Percentiles rank a stretch among this genome's conserved stretches.
phyloP scores from a whole-genome alignment of 2,797 vertebrate genomes.

The Dermochelys coriacea region DNA sequence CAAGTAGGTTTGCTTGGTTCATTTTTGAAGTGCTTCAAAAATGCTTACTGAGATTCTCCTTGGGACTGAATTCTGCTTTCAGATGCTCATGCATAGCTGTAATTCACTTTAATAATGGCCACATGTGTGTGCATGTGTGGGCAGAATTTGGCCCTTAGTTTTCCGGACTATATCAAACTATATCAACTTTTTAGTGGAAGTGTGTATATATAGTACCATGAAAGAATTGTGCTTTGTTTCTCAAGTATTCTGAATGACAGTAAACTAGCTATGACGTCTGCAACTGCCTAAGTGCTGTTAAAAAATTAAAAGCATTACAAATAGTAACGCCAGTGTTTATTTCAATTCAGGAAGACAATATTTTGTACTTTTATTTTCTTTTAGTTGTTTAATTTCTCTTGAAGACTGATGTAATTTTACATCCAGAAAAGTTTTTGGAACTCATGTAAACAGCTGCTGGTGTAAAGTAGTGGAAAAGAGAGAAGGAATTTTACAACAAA shows the following conservation, averaged over 20 bases:
- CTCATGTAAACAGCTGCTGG: neutral
- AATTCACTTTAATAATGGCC: neutral
- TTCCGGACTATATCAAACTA: neutral
- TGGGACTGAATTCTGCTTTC: neutral
- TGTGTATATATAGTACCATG: neutral
- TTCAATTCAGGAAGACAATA: constrained; percentile 13
- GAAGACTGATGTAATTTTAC: constrained; percentile 8
- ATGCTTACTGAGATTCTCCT: neutral
- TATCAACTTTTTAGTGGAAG: constrained; percentile 1
- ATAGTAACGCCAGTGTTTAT: constrained; percentile 35
- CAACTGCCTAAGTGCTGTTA: constrained; percentile 10
- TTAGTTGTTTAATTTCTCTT: neutral
- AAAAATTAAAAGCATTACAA: constrained; percentile 43
- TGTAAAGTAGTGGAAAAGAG: neutral
- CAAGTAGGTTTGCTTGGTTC: constrained; percentile 38
- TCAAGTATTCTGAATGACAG: constrained; percentile 36
- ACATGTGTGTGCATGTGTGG: neutral
- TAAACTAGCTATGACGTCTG: constrained; percentile 38
- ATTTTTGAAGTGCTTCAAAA: constrained; percentile 34
- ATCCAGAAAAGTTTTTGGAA: neutral
- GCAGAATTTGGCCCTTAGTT: constrained; percentile 1
- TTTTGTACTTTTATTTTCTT: neutral
- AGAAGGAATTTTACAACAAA: neutral
- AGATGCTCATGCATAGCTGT: neutral
- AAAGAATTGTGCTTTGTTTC: constrained; percentile 41